A percentile compares a stretch with the other conserved stretches of the same genome.
Conservation (phyloP, 2,797 vertebrate genomes). For the Yasuhikotakia modesta region DNA sequence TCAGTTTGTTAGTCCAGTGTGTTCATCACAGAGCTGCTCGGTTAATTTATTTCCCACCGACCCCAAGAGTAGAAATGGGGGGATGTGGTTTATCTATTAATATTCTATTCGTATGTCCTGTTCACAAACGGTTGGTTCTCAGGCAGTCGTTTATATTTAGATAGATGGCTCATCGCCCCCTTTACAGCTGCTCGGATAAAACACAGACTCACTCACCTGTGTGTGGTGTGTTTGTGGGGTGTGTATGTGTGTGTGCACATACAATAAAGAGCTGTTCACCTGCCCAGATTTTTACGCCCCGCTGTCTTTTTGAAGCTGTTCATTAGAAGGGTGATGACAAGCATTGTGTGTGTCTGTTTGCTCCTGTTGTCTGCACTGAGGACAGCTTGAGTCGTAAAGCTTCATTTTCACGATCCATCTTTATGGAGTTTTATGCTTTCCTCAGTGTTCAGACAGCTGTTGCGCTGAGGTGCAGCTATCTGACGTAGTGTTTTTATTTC, state of each 20-base stretch:
- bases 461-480: background rate
- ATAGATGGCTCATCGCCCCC: background rate
- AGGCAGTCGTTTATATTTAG: constrained; percentile 36
- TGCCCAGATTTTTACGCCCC: constrained; percentile 2
- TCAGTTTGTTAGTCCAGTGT: constrained; percentile 17
- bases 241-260: constrained; percentile 24
- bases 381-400: constrained; percentile 4
- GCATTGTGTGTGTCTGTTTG: constrained; percentile 2
- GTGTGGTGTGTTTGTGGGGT: no score
- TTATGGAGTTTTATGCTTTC: background rate
- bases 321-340: constrained; percentile 39
- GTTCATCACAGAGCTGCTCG: constrained; percentile 17
- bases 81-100: constrained; percentile 24
- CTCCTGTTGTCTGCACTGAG: background rate
- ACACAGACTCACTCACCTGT: constrained; percentile 38
- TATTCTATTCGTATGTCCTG: constrained; percentile 20
- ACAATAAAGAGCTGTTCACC: constrained; percentile 32
- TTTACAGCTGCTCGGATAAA: constrained; percentile 26
- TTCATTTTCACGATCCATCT: constrained; percentile 4
- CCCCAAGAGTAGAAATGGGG: constrained; percentile 14
- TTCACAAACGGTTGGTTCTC: constrained; percentile 31
- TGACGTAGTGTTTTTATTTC: background rate
- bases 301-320: constrained; percentile 20
- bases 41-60: constrained; percentile 42
- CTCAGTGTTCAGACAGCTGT: background rate